These are phyloP conservation scores for Ailurus styani DNA, from an alignment of 2,113 vertebrate genomes.

Conservation along the genomic window DNA sequence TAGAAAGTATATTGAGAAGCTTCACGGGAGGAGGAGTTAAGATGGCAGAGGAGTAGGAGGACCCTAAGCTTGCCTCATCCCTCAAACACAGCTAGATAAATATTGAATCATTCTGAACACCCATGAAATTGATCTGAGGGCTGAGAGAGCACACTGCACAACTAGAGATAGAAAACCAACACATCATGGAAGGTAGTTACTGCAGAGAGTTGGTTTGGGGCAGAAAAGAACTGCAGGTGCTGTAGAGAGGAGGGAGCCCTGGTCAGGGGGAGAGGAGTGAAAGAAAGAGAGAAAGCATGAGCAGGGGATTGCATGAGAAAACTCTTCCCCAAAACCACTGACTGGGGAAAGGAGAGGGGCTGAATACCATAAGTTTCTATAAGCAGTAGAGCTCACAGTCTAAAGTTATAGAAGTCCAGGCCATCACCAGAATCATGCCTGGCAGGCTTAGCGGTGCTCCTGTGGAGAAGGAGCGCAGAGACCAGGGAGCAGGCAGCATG, in stretches of 20 bases:
- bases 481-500: not conserved
- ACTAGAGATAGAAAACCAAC: too few species aligned
- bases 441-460: not conserved
- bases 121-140: too few species aligned
- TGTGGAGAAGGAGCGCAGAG: not conserved
- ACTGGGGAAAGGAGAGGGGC: not conserved
- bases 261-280: too few species aligned
- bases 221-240: too few species aligned
- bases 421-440: not conserved
- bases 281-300: not conserved
- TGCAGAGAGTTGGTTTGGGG: too few species aligned
- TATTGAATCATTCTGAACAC: not conserved
- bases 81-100: not conserved
- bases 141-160: too few species aligned
- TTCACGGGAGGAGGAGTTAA: not conserved
- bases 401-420: not conserved
- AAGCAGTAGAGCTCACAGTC: not conserved
- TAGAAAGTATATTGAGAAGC: not conserved
- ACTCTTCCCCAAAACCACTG: not conserved
- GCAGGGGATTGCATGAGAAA: not conserved
- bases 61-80: not conserved
- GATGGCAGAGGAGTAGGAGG: not conserved
- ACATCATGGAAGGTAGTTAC: too few species aligned
- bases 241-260: too few species aligned
- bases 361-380: not conserved